Conservation (phyloP, 2,113 vertebrate species). For the Pachypanchax playfairii region DNA sequence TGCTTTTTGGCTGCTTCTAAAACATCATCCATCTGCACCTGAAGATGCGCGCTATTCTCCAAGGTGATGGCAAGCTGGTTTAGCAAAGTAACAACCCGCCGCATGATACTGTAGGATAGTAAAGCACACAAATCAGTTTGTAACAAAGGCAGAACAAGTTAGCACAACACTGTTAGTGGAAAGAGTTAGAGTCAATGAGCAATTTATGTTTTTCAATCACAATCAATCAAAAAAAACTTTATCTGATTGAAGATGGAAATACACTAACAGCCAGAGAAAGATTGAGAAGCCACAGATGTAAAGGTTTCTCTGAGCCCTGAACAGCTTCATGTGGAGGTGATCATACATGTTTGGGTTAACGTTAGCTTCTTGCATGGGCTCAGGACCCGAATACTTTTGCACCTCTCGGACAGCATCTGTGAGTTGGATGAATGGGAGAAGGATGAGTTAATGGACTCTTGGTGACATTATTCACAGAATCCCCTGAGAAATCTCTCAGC, state of each 20-base stretch:
- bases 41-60: conserved; percentile 77
- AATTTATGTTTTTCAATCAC: too few species aligned
- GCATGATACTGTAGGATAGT: conserved; percentile 76
- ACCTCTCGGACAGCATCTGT: conserved; percentile 93
- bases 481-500: background rate
- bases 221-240: too few species aligned
- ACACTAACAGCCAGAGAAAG: conserved; percentile 96
- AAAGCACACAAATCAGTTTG: background rate
- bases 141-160: background rate
- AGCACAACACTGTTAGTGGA: too few species aligned
- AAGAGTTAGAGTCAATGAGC: too few species aligned
- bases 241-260: background rate
- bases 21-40: conserved; percentile 83
- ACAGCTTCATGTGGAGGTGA: conserved; percentile 96
- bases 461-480: background rate
- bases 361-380: conserved; percentile 71
- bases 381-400: conserved; percentile 85
- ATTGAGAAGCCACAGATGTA: conserved; percentile 97
- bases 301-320: conserved; percentile 95
- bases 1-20: conserved; percentile 85
- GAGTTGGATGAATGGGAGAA: conserved; percentile 16
- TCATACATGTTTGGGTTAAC: conserved; percentile 81
- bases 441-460: too few species aligned
- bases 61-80: conserved; percentile 85
- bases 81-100: conserved; percentile 87